phyloP scores from a whole-genome alignment of 2,888 invertebrate species.

The Galeruca laticollis region DNA sequence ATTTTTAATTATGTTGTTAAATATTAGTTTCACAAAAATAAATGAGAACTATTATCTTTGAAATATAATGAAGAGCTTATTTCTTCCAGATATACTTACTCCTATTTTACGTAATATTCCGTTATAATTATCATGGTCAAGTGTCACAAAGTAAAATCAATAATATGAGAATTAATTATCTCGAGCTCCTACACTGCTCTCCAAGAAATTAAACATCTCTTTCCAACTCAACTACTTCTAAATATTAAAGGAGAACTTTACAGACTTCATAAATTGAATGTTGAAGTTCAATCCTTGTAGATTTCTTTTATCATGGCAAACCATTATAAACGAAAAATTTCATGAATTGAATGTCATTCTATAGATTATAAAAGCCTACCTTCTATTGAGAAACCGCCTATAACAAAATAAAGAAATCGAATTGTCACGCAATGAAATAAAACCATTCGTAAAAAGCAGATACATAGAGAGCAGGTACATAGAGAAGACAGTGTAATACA shows the following conservation, averaged over 20 bases:
- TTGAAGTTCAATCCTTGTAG: too few relatives aligned
- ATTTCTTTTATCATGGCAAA: too few relatives aligned
- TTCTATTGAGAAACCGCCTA: not conserved
- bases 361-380: not conserved
- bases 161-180: not conserved
- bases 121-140: too few relatives aligned
- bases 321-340: not conserved
- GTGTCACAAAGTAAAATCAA: too few relatives aligned
- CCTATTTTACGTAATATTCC: too few relatives aligned
- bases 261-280: not conserved
- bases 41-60: too few relatives aligned
- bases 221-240: slow-evolving; percentile 1
- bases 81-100: too few relatives aligned
- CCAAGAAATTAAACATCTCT: not conserved
- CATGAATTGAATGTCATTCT: not conserved
- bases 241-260: not conserved
- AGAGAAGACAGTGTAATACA: too few relatives aligned
- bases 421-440: not conserved
- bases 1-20: too few relatives aligned
- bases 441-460: not conserved
- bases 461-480: too few relatives aligned
- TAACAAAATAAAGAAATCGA: not conserved
- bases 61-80: too few relatives aligned
- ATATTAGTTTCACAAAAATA: too few relatives aligned
- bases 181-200: not conserved